Conservation (phyloP, 2,797 vertebrate genomes). For the Lacerta agilis region DNA sequence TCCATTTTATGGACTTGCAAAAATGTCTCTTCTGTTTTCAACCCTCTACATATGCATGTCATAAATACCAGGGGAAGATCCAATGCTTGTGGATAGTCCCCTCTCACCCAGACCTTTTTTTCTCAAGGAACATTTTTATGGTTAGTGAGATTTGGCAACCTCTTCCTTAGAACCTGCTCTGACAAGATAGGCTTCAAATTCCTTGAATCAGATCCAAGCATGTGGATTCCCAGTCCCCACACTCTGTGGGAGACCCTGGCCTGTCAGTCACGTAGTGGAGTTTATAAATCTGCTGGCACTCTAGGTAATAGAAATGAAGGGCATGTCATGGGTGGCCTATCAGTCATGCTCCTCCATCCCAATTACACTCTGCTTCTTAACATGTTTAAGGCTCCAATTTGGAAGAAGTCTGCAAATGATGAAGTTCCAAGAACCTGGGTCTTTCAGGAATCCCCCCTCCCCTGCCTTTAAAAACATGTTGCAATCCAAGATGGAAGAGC, state of each 20-base stretch:
- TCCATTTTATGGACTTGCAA: conserved; percentile 57
- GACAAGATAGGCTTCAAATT: conserved; percentile 77
- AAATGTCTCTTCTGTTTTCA: conserved; percentile 63
- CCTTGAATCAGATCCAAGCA: conserved; percentile 78
- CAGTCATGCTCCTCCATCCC: conserved; percentile 41
- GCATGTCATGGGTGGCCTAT: conserved; percentile 39
- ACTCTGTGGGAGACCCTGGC: conserved; percentile 65
- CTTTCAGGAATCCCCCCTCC: background rate
- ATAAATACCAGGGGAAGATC: conserved; percentile 63
- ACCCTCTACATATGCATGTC: conserved; percentile 53
- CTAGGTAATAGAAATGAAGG: conserved; percentile 13
- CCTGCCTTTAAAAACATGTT: background rate
- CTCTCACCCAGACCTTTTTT: conserved; percentile 43
- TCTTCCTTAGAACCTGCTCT: conserved; percentile 63
- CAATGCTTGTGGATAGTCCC: conserved; percentile 20
- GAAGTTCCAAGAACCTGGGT: background rate
- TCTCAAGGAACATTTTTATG: conserved; percentile 40
- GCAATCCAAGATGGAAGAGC: background rate
- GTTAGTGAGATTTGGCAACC: conserved; percentile 60
- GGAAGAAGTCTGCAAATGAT: conserved; percentile 4
- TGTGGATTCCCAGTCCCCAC: conserved; percentile 43
- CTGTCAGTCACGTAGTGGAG: conserved; percentile 57
- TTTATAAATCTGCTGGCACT: conserved; percentile 41
- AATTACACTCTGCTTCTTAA: background rate
- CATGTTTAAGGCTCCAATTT: background rate